Percentiles rank a stretch among this genome's conserved stretches.
Evolutionary conservation across 1,140 invertebrate genomes (phyloP).

Genomic region (Oryctes rhinoceros): DNA sequence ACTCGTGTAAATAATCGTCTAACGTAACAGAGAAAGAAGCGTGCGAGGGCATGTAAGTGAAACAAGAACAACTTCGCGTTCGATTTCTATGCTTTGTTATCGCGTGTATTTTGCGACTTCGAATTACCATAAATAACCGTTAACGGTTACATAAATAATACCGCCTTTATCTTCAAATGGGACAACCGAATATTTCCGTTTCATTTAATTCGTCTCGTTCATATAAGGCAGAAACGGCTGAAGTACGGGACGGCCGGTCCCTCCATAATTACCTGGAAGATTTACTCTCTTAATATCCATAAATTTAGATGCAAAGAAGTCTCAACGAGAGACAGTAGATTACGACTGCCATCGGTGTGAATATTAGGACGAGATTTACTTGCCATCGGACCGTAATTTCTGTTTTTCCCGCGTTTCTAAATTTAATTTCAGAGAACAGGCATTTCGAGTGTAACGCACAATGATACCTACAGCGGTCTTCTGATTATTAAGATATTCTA

Average conservation of each 20-base stretch:
- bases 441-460: background rate
- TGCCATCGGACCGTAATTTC: constrained; percentile 6
- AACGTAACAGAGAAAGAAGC: too few species aligned
- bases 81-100: background rate
- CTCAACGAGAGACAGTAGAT: constrained; percentile 33
- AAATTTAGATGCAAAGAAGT: constrained; percentile 36
- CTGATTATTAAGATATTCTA: background rate
- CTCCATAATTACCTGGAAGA: constrained; percentile 29
- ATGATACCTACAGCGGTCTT: background rate
- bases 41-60: background rate
- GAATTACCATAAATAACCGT: constrained; percentile 5
- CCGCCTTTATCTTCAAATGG: constrained; percentile 10
- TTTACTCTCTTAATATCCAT: constrained; percentile 36
- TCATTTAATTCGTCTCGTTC: constrained; percentile 13
- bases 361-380: constrained; percentile 17
- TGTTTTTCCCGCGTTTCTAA: constrained; percentile 1
- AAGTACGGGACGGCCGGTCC: background rate
- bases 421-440: background rate
- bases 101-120: background rate
- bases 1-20: too few species aligned
- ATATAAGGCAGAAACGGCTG: background rate
- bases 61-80: background rate
- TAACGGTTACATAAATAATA: constrained; percentile 21
- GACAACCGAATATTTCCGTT: constrained; percentile 29
- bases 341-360: constrained; percentile 26